Evolutionary conservation across 2,797 vertebrate genomes (phyloP), one percentile per base, ranked within the genome.

Genomic region (Amblyraja radiata): DNA sequence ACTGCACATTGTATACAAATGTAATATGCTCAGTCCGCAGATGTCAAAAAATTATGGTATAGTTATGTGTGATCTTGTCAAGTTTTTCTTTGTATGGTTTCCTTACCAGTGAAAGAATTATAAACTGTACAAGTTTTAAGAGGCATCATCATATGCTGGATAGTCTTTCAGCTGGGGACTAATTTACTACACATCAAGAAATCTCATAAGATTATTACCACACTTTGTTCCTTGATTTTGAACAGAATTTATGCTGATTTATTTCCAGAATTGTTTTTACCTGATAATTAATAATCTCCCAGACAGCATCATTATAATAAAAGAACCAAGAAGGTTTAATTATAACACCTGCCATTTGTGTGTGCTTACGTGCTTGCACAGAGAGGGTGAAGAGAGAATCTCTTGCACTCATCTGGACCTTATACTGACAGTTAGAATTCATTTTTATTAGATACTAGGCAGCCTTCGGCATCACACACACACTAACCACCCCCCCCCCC

Each of bases 181-280:
- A 73, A 74, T 73, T 74, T 92, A 76, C 6, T 54, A 39, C 14
- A 25, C 68, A 76, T 73, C 39, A 92, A 74, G 23, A 76, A 54
- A 76, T 46, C 71, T 28, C 90, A 92, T 21, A 2, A 39, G 71
- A 76, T 92, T 28, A 54, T 54, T 25, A 54, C 23, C 23, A 28
- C 6, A 73, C 23, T 88, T 88, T 46, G 11, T 74, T 74, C n/a
- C 23, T 92, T 76, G 90, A 54, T 54, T 92, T 58, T 46, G 25
- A 92, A 92, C 14, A 0, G n/a, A 92, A 76, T 74, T 92, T 14
- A 39, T 54, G 39, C 25, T 74, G 68, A 92, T 74, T 74, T 74
- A 74, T 54, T 92, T 76, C 71, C 21, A 74, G n/a, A 65, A 65
- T 65, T 88, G n/a, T n/a, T 73, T 36, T 91, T 73, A 91, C 23